Conservation (phyloP, 2,797 vertebrate species). For the Megalops cyprinoides region DNA sequence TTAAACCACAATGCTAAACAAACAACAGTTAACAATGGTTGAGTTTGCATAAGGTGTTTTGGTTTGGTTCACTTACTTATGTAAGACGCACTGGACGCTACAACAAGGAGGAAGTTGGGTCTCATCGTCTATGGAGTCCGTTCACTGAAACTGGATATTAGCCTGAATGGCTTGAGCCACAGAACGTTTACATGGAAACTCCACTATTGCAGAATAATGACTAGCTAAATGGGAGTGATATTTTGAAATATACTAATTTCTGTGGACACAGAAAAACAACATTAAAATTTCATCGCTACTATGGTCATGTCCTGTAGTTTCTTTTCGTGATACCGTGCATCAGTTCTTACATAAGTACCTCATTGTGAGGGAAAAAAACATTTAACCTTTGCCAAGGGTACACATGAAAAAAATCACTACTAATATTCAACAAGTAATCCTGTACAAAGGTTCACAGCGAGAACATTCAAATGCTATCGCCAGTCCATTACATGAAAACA, state of each 20-base stretch:
- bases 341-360: conserved; percentile 25
- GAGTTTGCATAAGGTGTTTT: not conserved
- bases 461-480: not conserved
- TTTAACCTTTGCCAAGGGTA: conserved; percentile 26
- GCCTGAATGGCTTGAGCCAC: not conserved
- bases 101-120: not conserved
- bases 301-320: not conserved
- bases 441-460: not conserved
- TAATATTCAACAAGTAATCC: not conserved
- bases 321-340: not conserved
- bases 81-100: not conserved
- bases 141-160: not conserved
- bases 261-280: conserved; percentile 23
- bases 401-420: conserved; percentile 11
- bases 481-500: not conserved
- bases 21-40: not conserved
- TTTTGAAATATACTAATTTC: conserved; percentile 13
- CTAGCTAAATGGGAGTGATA: not conserved
- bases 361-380: conserved; percentile 46
- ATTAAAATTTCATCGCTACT: conserved; percentile 7
- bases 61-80: not conserved
- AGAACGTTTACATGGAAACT: conserved; percentile 1
- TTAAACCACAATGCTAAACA: conserved; percentile 15
- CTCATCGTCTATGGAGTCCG: not conserved
- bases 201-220: not conserved